Evolutionary conservation across 2,888 invertebrate genomes (phyloP).

Genomic region (Magallana nippona): DNA sequence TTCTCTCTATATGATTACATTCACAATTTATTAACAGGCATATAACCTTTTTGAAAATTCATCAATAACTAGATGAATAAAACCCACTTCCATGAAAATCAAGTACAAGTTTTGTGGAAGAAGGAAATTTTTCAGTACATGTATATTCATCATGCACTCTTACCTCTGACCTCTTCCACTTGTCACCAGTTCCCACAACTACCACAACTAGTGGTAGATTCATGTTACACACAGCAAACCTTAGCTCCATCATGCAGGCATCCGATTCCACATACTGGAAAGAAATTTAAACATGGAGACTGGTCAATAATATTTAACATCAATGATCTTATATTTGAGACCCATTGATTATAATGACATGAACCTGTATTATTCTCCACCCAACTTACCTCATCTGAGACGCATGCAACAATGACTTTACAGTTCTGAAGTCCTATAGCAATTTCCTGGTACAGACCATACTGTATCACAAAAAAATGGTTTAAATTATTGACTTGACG

Average conservation of each 20-base stretch:
- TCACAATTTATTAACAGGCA: no score
- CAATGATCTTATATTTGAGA: no score
- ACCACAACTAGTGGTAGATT: constrained; percentile 73
- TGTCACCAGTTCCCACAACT: constrained; percentile 72
- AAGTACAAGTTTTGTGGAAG: no score
- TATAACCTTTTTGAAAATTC: no score
- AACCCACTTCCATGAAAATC: no score
- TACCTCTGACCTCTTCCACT: constrained; percentile 74
- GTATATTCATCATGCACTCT: background rate
- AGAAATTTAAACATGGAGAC: background rate
- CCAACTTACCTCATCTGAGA: constrained; percentile 73
- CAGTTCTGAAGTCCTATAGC: constrained; percentile 72
- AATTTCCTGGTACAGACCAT: constrained; percentile 74
- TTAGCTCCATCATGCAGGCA: constrained; percentile 76
- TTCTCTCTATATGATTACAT: no score
- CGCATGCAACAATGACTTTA: constrained; percentile 72
- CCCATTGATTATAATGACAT: no score
- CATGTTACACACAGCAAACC: constrained; percentile 74
- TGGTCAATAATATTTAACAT: no score
- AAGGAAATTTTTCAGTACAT: no score
- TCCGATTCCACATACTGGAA: constrained; percentile 73
- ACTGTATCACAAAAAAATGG: constrained; percentile 50
- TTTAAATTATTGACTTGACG: no score
- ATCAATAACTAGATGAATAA: no score
- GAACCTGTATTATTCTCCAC: no score